A percentile compares a stretch with the other conserved stretches of the same genome.
phyloP scores from a whole-genome alignment of 1,140 invertebrate species.

The Stratiolaelaps scimitus region DNA sequence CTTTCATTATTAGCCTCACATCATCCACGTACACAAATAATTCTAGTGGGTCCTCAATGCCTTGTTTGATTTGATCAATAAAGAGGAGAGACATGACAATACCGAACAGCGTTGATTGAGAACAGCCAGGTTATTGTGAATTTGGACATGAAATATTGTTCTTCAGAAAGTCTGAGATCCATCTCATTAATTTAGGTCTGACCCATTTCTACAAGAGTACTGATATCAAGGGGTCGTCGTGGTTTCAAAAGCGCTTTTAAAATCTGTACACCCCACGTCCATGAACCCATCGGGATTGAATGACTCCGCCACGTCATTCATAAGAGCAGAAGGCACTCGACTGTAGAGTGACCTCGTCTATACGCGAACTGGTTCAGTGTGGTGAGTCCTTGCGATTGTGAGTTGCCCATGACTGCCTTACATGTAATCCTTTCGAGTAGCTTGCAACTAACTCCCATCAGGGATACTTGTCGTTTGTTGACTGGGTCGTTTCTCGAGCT shows the following conservation, averaged over 20 bases:
- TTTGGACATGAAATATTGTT: not conserved
- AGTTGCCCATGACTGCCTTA: not conserved
- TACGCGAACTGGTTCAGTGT: not conserved
- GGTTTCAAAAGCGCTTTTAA: slow-evolving; percentile 9
- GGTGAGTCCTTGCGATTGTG: not conserved
- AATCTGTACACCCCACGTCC: not conserved
- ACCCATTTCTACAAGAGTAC: not conserved
- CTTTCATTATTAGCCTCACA: no score
- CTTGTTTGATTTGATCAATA: slow-evolving; percentile 8
- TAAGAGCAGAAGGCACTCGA: not conserved
- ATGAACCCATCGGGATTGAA: not conserved
- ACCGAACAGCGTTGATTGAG: not conserved
- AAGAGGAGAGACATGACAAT: not conserved
- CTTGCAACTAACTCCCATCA: not conserved
- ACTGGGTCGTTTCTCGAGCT: not conserved
- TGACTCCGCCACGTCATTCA: not conserved
- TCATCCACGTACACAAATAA: no score
- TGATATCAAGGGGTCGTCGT: not conserved
- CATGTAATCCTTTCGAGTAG: not conserved
- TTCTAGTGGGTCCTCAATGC: no score
- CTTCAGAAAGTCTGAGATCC: slow-evolving; percentile 1
- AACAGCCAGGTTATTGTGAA: not conserved
- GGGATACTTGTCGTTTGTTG: not conserved
- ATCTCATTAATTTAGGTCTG: not conserved
- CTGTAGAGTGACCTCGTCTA: not conserved